Conservation (phyloP, 2,797 vertebrate species). For the Sarcophilus harrisii region DNA sequence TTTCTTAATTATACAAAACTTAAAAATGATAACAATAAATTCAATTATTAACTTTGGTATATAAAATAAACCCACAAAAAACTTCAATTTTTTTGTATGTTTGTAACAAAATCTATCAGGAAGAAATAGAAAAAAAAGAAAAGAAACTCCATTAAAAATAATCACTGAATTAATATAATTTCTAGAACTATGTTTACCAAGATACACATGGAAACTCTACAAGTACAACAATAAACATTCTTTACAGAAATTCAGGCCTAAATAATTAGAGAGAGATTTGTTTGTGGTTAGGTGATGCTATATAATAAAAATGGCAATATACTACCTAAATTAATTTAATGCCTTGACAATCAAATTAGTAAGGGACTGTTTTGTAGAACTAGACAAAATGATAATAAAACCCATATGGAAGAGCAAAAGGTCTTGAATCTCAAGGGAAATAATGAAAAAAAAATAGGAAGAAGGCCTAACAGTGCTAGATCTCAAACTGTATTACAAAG, state of each 20-base stretch:
- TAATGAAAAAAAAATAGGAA: not conserved
- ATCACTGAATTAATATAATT: not conserved
- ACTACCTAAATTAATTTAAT: not conserved
- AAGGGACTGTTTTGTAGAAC: not conserved
- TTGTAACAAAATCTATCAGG: not conserved
- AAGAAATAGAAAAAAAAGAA: not conserved
- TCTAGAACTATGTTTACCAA: not conserved
- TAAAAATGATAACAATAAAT: not conserved
- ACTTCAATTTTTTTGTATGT: not conserved
- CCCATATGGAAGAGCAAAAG: not conserved
- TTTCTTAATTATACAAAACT: not conserved
- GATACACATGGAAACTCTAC: not conserved
- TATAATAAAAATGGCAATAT: not conserved
- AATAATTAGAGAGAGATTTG: not conserved
- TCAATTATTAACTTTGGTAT: not conserved
- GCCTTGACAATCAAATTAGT: not conserved
- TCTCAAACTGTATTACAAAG: not conserved
- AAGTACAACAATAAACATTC: not conserved
- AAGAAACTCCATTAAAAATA: not conserved
- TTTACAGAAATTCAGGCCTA: not conserved
- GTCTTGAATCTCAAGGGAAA: not conserved
- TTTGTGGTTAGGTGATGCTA: not conserved
- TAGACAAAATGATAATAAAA: not conserved
- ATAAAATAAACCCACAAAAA: not conserved
- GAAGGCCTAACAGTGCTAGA: not conserved